phyloP scores from a whole-genome alignment of 2,888 invertebrate genomes.

The Pterostichus niger region DNA sequence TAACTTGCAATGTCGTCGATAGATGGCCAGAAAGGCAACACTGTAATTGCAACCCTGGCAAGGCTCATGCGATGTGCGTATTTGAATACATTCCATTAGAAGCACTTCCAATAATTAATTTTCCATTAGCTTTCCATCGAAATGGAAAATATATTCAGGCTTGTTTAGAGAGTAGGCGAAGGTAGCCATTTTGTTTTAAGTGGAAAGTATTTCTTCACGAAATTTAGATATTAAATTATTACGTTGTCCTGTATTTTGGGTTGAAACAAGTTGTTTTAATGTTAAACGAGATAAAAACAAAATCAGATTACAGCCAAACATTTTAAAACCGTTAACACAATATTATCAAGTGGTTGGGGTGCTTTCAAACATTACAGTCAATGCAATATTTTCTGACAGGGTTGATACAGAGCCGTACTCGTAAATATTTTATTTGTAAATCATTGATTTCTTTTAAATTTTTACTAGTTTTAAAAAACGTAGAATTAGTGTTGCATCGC shows the following conservation, averaged over 20 bases:
- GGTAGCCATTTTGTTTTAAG: constrained; percentile 10
- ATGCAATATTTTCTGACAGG: too few relatives aligned
- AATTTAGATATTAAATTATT: not conserved
- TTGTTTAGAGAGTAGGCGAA: constrained; percentile 18
- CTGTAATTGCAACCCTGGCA: not conserved
- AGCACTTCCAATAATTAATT: constrained; percentile 41
- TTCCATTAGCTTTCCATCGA: constrained; percentile 17
- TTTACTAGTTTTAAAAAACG: too few relatives aligned
- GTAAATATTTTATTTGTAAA: too few relatives aligned
- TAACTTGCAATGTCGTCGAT: too few relatives aligned
- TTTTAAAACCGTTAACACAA: too few relatives aligned
- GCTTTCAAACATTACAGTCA: too few relatives aligned
- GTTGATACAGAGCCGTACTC: too few relatives aligned
- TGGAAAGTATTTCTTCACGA: not conserved
- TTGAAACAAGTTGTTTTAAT: not conserved
- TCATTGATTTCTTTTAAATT: too few relatives aligned
- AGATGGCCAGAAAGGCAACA: constrained; percentile 7
- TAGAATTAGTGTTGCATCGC: too few relatives aligned
- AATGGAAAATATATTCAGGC: constrained; percentile 6
- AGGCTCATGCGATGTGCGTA: constrained; percentile 39
- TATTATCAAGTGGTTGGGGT: too few relatives aligned
- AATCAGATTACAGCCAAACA: too few relatives aligned
- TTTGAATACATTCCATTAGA: constrained; percentile 41
- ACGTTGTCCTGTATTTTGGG: not conserved
- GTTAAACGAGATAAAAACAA: not conserved